These are phyloP conservation scores for Chroicocephalus ridibundus DNA, from an alignment of 2,113 vertebrate species.

Conservation along the genomic window DNA sequence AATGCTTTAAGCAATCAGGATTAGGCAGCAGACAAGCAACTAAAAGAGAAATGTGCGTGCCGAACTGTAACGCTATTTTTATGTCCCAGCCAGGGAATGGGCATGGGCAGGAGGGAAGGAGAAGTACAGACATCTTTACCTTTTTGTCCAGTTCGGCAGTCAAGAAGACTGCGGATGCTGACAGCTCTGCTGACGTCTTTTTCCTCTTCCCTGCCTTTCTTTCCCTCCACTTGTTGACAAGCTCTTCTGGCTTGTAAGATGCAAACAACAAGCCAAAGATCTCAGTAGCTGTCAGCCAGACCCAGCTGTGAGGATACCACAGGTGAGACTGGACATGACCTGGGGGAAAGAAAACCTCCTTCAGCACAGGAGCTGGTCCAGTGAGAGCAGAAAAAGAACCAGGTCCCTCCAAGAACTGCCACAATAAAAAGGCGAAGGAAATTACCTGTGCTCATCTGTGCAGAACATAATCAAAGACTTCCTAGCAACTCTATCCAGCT, in stretches of 20 bases:
- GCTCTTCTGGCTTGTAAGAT: conserved; percentile 83
- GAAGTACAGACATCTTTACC: conserved; percentile 62
- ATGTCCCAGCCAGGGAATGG: background rate
- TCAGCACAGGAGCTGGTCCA: background rate
- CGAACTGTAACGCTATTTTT: background rate
- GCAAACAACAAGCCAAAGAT: conserved; percentile 93
- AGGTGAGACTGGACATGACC: conserved; percentile 88
- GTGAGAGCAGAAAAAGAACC: background rate
- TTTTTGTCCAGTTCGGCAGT: conserved; percentile 81
- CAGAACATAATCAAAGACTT: background rate
- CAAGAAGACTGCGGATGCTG: conserved; percentile 80
- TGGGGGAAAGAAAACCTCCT: conserved; percentile 38
- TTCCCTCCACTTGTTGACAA: conserved; percentile 77
- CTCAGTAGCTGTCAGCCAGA: conserved; percentile 93
- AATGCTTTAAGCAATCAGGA: background rate
- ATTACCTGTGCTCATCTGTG: background rate
- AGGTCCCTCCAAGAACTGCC: background rate
- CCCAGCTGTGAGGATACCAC: conserved; percentile 93
- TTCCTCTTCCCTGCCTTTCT: conserved; percentile 46
- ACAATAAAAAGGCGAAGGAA: background rate
- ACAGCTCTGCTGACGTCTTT: background rate
- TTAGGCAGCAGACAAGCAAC: background rate
- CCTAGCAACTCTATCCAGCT: background rate
- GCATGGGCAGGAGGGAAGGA: background rate
- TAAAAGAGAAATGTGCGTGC: background rate